Conservation (phyloP, 2,113 vertebrate genomes). For the Cichladusa arquata region DNA sequence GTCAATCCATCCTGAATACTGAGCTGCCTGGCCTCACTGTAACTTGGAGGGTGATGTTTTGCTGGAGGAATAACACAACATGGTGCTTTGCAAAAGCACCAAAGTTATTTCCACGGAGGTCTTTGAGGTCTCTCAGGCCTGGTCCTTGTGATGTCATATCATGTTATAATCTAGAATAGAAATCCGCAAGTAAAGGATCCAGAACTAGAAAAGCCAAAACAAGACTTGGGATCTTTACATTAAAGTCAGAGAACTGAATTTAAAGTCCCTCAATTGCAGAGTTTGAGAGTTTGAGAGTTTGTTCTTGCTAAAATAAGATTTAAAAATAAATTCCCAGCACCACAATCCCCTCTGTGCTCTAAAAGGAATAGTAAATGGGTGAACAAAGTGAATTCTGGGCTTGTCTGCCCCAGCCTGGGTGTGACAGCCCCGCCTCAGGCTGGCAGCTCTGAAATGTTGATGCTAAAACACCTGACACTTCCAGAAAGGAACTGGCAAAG, state of each 20-base stretch:
- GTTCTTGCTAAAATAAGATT: neutral
- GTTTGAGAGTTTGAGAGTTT: neutral
- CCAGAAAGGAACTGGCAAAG: neutral
- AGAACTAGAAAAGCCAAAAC: neutral
- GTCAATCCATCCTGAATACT: neutral
- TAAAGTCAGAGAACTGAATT: neutral
- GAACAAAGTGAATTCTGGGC: neutral
- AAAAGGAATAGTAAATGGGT: neutral
- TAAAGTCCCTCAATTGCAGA: neutral
- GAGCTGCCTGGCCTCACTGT: neutral
- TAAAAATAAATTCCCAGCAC: neutral
- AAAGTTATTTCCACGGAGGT: neutral
- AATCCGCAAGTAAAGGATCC: neutral
- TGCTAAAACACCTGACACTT: neutral
- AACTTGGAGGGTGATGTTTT: neutral
- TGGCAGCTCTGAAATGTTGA: neutral
- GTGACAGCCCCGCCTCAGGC: neutral
- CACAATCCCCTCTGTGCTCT: neutral
- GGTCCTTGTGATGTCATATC: neutral
- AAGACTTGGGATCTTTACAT: neutral
- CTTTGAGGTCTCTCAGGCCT: neutral
- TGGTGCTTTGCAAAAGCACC: fast-evolving
- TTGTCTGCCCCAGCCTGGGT: neutral
- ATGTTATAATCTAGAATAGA: neutral
- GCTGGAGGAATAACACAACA: neutral